Evolutionary conservation across 2,113 vertebrate genomes (phyloP).

Genomic region (Sebastes fasciatus): DNA sequence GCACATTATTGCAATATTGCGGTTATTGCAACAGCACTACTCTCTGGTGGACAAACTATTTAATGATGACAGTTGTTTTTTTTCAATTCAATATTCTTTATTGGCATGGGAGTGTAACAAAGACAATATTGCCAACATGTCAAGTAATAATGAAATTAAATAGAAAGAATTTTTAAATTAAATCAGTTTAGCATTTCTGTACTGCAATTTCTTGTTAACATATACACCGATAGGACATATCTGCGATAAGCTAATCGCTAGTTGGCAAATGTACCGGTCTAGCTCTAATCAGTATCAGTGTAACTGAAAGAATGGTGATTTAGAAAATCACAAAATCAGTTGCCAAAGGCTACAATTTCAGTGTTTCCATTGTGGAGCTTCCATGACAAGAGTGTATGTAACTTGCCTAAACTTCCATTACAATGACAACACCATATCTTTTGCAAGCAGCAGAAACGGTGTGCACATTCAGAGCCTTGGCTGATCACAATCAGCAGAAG

Average conservation of each 20-base stretch:
- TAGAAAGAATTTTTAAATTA: too few species aligned
- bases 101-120: too few species aligned
- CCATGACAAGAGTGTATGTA: neutral
- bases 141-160: too few species aligned
- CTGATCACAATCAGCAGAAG: neutral
- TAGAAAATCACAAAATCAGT: neutral
- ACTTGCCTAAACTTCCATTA: neutral
- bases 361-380: neutral
- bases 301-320: neutral
- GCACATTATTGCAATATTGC: too few species aligned
- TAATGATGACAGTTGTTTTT: neutral
- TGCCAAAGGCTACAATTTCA: conserved; percentile 1
- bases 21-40: neutral
- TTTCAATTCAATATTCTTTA: too few species aligned
- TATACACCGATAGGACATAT: neutral
- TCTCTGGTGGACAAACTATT: neutral
- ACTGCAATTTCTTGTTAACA: neutral
- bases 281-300: neutral
- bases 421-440: neutral
- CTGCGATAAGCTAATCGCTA: neutral
- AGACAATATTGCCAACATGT: too few species aligned
- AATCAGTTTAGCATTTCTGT: neutral
- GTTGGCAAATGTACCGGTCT: neutral
- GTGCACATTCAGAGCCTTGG: neutral
- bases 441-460: neutral